These are phyloP conservation scores for Phalera bucephala DNA, from an alignment of 2,888 invertebrate species.

Conservation along the genomic window DNA sequence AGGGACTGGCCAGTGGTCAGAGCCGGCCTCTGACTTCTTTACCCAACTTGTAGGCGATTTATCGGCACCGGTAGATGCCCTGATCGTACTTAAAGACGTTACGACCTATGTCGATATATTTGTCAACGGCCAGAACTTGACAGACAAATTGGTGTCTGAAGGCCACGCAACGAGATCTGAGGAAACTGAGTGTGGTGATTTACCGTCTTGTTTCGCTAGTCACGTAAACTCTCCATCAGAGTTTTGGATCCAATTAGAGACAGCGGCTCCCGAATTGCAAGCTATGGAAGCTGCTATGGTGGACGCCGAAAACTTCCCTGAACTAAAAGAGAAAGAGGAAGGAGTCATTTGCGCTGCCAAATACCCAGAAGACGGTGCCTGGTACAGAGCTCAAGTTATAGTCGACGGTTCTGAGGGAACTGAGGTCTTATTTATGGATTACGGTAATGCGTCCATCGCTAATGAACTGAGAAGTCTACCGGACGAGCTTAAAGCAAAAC, in stretches of 20 bases:
- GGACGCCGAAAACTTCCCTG: conserved; percentile 79
- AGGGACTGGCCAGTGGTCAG: conserved; percentile 86
- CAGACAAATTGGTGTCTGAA: conserved; percentile 83
- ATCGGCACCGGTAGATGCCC: conserved; percentile 72
- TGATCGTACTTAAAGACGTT: conserved; percentile 82
- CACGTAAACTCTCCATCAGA: conserved; percentile 89
- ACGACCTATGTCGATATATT: conserved; percentile 86
- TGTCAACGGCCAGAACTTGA: conserved; percentile 83
- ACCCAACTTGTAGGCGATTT: conserved; percentile 74
- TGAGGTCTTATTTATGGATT: conserved; percentile 87
- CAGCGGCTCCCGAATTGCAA: conserved; percentile 80
- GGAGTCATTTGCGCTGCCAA: conserved; percentile 85
- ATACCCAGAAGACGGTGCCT: conserved; percentile 85
- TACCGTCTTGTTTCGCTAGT: conserved; percentile 87
- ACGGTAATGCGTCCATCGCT: conserved; percentile 85
- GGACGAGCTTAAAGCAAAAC: conserved; percentile 81
- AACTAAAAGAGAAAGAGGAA: conserved; percentile 67
- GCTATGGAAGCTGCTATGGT: conserved; percentile 82
- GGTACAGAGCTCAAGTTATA: conserved; percentile 87
- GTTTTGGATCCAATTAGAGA: conserved; percentile 91
- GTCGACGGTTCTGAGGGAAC: conserved; percentile 80
- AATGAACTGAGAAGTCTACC: conserved; percentile 84
- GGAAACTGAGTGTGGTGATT: conserved; percentile 75
- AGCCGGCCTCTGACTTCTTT: conserved; percentile 83
- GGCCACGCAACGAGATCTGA: conserved; percentile 82